Evolutionary conservation across 2,797 vertebrate genomes (phyloP), one percentile per base, ranked within the genome.

Genomic region (Sebastes iracundus): DNA sequence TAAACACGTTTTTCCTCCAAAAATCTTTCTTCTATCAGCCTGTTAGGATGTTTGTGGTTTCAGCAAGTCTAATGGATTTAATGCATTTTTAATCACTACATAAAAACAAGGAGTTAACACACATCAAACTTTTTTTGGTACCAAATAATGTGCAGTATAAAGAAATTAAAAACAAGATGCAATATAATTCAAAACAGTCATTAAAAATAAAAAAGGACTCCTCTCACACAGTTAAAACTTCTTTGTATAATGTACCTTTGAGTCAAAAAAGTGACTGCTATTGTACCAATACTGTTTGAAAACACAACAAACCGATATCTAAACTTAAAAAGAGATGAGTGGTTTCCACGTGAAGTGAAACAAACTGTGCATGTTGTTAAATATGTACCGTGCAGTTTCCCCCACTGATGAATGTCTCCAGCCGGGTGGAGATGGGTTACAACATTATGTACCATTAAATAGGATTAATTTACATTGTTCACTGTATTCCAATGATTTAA

Each of bases 391-490:
- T 65, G 20, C 16, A 3, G 10, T 56, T 63, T 55, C 35, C 59
- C 59, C 35, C 1, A 3, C 70, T 13, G 65, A 72, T 77, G 35
- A 56, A 53, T 18, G 53, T 72, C 62, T 85, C 67, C 62, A 30
- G 63, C 55, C 8, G 4, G 5, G 4, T 0, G 22, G 23, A 61
- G 49, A 38, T 11, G 42, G 12, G 38, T 33, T 18, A 35, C 14
- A 33, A 7, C 64, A 53, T 68, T 25, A 42, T 49, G 81, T 71
- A 87, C 78, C 77, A 18, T 92, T 91, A 88, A 94, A 93, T 92
- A 87, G 74, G 27, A 84, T 76, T 82, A 23, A 85, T 72, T 80
- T 79, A 90, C 4, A 65, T 72, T 42, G 32, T 38, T 30, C 18
- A 35, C 20, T 53, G 11, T 82, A 30, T 28, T 68, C 27, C n/a